Evolutionary conservation across 1,140 invertebrate species (phyloP).

Genomic region (Bactericera cockerelli): DNA sequence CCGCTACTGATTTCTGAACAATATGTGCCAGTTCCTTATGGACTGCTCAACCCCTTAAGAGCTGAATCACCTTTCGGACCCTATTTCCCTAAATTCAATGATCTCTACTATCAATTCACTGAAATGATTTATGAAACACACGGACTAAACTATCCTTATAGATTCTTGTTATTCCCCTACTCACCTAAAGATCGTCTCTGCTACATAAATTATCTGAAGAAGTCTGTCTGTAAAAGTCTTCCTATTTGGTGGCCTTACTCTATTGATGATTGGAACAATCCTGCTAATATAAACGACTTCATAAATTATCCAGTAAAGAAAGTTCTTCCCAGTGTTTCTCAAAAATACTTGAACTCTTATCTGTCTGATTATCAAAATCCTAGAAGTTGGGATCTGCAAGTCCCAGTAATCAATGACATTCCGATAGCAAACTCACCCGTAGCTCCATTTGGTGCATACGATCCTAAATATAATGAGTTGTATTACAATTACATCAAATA

Average conservation of each 20-base stretch:
- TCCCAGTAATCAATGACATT: neutral
- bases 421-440: neutral
- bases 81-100: neutral
- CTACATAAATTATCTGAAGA: slow-evolving; percentile 1
- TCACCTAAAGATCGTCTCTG: neutral
- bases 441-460: neutral
- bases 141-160: neutral
- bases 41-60: neutral
- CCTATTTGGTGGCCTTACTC: neutral
- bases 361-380: neutral
- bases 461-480: neutral
- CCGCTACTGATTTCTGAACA: neutral
- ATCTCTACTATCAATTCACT: neutral
- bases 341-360: neutral
- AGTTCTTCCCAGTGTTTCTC: neutral
- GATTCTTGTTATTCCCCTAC: neutral
- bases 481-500: neutral
- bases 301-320: neutral
- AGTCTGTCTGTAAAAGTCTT: neutral
- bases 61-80: neutral
- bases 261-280: neutral
- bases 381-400: neutral
- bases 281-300: neutral
- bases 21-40: neutral
- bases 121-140: neutral